phyloP scores from a whole-genome alignment of 35 echinoderm and acorn worm species.

The Lytechinus variegatus region DNA sequence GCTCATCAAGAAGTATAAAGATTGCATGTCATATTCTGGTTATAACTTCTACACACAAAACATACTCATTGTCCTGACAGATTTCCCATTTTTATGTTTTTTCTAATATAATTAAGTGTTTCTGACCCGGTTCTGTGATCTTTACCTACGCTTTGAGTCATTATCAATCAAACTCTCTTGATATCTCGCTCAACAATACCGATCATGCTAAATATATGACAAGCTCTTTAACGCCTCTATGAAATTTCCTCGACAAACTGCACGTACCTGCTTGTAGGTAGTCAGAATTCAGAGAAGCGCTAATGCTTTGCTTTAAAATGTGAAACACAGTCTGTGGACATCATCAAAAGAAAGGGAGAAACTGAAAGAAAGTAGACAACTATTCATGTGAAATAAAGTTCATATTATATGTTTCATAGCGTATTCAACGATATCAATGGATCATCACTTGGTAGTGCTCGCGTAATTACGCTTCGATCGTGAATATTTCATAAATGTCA shows the following conservation, averaged over 20 bases:
- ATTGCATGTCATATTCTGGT: too few relatives aligned
- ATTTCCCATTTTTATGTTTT: neutral
- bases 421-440: neutral
- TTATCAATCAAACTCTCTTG: neutral
- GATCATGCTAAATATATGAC: too few relatives aligned
- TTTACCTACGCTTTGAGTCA: neutral
- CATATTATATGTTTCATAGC: neutral
- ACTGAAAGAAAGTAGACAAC: neutral
- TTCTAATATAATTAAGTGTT: neutral
- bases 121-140: neutral
- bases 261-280: too few relatives aligned
- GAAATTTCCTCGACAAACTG: neutral
- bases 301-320: too few relatives aligned
- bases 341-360: neutral
- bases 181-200: too few relatives aligned
- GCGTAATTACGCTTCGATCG: slow-evolving; percentile 9
- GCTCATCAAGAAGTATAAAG: too few relatives aligned
- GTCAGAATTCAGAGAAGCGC: too few relatives aligned
- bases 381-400: neutral
- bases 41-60: neutral
- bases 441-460: neutral
- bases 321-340: neutral
- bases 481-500: slow-evolving; percentile 48
- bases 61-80: neutral
- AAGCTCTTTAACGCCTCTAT: too few relatives aligned